Conservation (phyloP, 2,888 invertebrate species). For the Melanotus villosus region DNA sequence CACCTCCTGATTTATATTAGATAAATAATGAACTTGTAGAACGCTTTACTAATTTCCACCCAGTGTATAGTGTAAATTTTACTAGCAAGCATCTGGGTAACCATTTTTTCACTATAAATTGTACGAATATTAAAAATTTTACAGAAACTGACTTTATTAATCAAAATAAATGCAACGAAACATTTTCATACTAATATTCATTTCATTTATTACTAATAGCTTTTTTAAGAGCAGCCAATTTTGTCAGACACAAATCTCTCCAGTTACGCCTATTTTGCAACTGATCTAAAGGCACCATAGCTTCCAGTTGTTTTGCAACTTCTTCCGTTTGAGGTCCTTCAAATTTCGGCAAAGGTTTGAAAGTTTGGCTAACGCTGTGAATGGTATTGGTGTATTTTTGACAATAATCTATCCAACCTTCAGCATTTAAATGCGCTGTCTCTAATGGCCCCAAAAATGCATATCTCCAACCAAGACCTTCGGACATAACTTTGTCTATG, state of each 20-base stretch:
- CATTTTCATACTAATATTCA: too few relatives aligned
- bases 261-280: slow-evolving; percentile 83
- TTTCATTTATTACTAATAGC: background rate
- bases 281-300: slow-evolving; percentile 81
- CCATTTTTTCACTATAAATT: too few relatives aligned
- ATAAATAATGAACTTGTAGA: too few relatives aligned
- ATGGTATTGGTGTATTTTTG: slow-evolving; percentile 75
- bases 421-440: slow-evolving; percentile 95
- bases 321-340: slow-evolving; percentile 76
- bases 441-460: slow-evolving; percentile 96
- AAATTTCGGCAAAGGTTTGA: slow-evolving; percentile 83
- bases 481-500: slow-evolving; percentile 93
- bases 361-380: slow-evolving; percentile 77
- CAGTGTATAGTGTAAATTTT: too few relatives aligned
- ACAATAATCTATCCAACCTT: slow-evolving; percentile 81
- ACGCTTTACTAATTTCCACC: too few relatives aligned
- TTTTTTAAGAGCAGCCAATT: slow-evolving; percentile 81
- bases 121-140: too few relatives aligned
- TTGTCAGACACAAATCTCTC: slow-evolving; percentile 87
- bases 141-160: too few relatives aligned
- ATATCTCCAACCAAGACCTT: slow-evolving; percentile 95
- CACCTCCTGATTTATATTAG: too few relatives aligned
- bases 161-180: too few relatives aligned
- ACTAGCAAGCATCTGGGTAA: too few relatives aligned
- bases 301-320: slow-evolving; percentile 81